Percentiles rank a stretch among this genome's conserved stretches.
Evolutionary conservation across 2,888 invertebrate genomes (phyloP).

Genomic region (Meteorus cinctellus): DNA sequence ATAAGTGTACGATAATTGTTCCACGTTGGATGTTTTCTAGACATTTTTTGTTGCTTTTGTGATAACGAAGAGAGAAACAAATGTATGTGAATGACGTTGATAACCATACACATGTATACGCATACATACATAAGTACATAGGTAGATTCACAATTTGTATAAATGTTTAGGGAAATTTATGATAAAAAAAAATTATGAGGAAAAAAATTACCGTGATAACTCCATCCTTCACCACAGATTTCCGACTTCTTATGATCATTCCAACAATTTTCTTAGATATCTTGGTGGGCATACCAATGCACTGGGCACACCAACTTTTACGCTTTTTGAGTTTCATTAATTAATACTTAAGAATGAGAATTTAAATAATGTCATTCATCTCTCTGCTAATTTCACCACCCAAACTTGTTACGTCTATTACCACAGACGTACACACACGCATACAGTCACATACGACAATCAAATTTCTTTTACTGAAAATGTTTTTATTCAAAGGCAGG

Average conservation of each 20-base stretch:
- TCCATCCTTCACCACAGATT: conserved; percentile 90
- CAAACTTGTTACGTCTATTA: neutral
- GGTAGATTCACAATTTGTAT: no score
- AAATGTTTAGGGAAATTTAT: no score
- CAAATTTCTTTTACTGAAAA: neutral
- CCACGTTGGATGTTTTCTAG: neutral
- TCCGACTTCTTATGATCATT: conserved; percentile 90
- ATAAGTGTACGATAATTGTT: conserved; percentile 41
- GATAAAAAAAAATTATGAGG: neutral
- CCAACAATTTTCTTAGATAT: conserved; percentile 89
- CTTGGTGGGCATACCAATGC: conserved; percentile 80
- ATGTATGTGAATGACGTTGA: conserved; percentile 10
- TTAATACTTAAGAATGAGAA: conserved; percentile 34
- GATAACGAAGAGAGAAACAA: neutral
- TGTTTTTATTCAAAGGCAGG: neutral
- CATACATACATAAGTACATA: conserved; percentile 40
- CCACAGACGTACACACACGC: neutral
- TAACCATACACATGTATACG: conserved; percentile 44
- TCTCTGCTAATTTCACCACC: neutral
- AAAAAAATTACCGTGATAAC: conserved; percentile 84
- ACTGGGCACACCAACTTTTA: conserved; percentile 72
- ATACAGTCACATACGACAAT: neutral
- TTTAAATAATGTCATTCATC: conserved; percentile 13
- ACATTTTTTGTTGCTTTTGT: neutral
- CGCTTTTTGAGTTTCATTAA: conserved; percentile 73